A percentile compares a stretch with the other conserved stretches of the same genome.
phyloP scores from a whole-genome alignment of 2,797 vertebrate species.

The Mionectes olivaceus region DNA sequence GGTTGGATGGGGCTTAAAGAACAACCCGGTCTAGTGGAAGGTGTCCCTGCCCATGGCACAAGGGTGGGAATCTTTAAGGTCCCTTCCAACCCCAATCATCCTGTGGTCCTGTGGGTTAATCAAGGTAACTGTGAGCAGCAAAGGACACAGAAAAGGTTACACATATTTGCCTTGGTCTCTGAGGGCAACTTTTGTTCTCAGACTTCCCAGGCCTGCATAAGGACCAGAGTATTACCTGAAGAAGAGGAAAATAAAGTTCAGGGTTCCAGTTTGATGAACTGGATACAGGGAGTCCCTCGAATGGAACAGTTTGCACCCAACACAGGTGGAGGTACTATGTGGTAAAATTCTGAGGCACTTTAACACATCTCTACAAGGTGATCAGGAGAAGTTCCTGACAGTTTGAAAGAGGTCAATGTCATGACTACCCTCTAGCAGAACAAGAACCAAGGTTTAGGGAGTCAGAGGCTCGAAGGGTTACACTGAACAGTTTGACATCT shows the following conservation, averaged over 20 bases:
- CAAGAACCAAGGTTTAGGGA: neutral
- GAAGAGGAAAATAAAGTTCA: neutral
- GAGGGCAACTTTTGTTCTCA: neutral
- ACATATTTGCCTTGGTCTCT: neutral
- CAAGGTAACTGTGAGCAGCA: neutral
- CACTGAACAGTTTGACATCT: neutral
- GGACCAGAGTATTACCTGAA: neutral
- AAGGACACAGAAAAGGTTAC: neutral
- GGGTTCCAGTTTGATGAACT: accelerated
- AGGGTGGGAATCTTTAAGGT: neutral
- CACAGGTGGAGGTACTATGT: neutral
- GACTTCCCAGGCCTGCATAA: neutral
- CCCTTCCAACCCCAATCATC: neutral
- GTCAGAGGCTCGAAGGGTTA: neutral
- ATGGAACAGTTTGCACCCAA: neutral
- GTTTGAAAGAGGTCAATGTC: neutral
- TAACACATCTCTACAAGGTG: neutral
- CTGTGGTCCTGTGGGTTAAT: neutral
- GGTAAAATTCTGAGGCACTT: neutral
- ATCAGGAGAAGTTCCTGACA: neutral
- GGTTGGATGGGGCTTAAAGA: neutral
- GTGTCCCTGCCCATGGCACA: neutral
- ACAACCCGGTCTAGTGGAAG: neutral
- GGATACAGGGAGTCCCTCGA: neutral
- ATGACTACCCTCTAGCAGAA: neutral